phyloP scores from a whole-genome alignment of 2,797 vertebrate species.

The Tarsius wallacei region DNA sequence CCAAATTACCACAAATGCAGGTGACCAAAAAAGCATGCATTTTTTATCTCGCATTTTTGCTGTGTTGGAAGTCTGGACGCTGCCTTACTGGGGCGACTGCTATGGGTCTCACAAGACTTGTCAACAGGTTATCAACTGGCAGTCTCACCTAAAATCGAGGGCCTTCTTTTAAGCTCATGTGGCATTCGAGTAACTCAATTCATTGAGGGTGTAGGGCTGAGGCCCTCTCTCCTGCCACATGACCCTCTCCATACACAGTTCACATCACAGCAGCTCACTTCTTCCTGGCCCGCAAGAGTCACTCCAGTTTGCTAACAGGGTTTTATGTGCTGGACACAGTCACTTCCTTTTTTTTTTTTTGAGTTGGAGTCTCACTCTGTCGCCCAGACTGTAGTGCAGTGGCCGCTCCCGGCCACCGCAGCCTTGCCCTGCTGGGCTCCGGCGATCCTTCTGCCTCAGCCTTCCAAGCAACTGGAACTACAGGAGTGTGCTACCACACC shows the following conservation, averaged over 20 bases:
- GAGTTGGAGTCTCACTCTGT: too few relatives aligned
- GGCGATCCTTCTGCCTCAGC: too few relatives aligned
- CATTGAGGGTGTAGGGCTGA: background rate
- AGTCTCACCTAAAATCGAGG: background rate
- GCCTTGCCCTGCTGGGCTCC: too few relatives aligned
- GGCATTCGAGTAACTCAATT: background rate
- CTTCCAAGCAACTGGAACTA: too few relatives aligned
- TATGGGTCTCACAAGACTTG: background rate
- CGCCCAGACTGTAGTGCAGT: too few relatives aligned
- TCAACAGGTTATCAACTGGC: too few relatives aligned
- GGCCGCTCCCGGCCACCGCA: too few relatives aligned
- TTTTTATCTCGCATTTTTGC: background rate
- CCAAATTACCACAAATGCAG: background rate
- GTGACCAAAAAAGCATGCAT: background rate
- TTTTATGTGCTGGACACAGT: background rate
- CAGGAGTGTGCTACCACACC: too few relatives aligned
- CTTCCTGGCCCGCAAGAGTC: background rate
- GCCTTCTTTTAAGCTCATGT: background rate
- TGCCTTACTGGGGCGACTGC: background rate
- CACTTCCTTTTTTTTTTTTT: too few relatives aligned
- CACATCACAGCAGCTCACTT: background rate
- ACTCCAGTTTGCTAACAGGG: too few relatives aligned
- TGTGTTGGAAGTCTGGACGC: background rate
- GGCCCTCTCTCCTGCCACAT: background rate
- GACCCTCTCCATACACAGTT: background rate